These are phyloP conservation scores for Corythornis cristatus DNA, from an alignment of 2,113 vertebrate species.

Conservation along the genomic window DNA sequence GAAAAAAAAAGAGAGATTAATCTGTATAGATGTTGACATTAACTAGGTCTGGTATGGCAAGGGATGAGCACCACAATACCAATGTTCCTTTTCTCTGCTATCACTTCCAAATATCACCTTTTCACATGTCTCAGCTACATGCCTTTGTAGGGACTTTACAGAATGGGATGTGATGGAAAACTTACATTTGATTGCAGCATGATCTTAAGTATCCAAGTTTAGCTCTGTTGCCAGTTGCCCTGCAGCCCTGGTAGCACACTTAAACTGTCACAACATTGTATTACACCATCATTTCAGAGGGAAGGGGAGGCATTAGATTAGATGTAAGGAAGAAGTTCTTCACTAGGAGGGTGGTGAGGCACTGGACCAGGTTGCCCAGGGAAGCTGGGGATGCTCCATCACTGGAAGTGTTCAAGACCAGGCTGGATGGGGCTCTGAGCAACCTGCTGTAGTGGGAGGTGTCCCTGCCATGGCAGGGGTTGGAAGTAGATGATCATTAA, in stretches of 20 bases:
- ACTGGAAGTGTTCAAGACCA: too few relatives aligned
- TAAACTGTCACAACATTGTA: background rate
- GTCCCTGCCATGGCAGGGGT: too few relatives aligned
- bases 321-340: too few relatives aligned
- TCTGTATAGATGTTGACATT: background rate
- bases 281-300: background rate
- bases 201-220: too few relatives aligned
- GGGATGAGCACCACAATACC: background rate
- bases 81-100: background rate
- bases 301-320: background rate
- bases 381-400: too few relatives aligned
- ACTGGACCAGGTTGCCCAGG: too few relatives aligned
- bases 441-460: too few relatives aligned
- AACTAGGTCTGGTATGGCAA: background rate
- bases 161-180: background rate
- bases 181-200: background rate
- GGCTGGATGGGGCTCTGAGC: too few relatives aligned
- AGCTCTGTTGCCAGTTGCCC: background rate
- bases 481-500: too few relatives aligned
- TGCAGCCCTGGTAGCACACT: background rate
- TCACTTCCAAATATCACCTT: background rate
- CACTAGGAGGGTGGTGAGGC: too few relatives aligned
- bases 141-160: background rate
- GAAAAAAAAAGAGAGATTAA: background rate
- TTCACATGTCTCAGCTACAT: fast-evolving